Percentiles rank a stretch among this genome's conserved stretches.
Evolutionary conservation across 2,888 invertebrate genomes (phyloP).

Genomic region (Temnothorax rugatulus): DNA sequence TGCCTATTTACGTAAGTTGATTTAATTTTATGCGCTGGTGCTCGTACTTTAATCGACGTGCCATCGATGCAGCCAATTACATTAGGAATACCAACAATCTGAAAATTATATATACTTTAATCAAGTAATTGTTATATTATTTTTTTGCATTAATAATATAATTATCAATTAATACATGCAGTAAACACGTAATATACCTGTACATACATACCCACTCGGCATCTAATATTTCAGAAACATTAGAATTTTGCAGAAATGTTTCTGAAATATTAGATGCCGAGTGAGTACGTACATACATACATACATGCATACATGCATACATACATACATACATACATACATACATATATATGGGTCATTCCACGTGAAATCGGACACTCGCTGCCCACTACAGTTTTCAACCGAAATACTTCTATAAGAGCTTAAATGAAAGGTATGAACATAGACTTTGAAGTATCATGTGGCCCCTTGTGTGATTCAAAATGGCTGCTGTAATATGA

Average conservation of each 20-base stretch:
- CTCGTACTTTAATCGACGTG: conserved; percentile 30
- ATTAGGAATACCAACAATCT: conserved; percentile 37
- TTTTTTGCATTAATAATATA: neutral
- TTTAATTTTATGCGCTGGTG: conserved; percentile 50
- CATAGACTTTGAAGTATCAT: too few species aligned
- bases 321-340: neutral
- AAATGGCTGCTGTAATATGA: too few species aligned
- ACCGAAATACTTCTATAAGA: too few species aligned
- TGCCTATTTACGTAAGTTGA: conserved; percentile 52
- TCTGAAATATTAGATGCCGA: too few species aligned
- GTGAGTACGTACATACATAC: rapidly evolving
- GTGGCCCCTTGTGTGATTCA: too few species aligned
- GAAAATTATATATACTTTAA: conserved; percentile 23
- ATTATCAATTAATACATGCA: conserved; percentile 3
- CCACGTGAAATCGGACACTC: too few species aligned
- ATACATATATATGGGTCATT: too few species aligned
- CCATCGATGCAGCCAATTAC: conserved; percentile 46
- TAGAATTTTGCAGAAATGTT: too few species aligned
- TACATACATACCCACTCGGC: too few species aligned
- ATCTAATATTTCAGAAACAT: too few species aligned
- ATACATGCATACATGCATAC: neutral
- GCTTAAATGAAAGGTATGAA: too few species aligned
- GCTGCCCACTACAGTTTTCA: too few species aligned
- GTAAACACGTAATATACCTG: neutral
- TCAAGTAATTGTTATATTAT: conserved; percentile 25